These are phyloP conservation scores for Hirtodrosophila alboralis DNA, from an alignment of 2,888 invertebrate species.

Conservation along the genomic window DNA sequence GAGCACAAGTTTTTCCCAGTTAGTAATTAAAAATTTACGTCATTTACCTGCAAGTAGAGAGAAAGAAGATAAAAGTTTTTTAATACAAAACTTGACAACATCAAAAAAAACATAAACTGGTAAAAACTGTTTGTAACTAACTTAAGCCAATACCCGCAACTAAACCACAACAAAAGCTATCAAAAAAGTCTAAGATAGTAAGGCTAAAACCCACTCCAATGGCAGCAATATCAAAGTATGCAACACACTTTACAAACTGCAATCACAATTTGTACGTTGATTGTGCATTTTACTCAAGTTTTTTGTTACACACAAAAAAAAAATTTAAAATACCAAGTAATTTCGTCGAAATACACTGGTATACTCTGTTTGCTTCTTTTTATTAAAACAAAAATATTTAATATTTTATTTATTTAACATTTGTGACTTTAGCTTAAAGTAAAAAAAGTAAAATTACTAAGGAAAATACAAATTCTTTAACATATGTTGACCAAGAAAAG, in stretches of 20 bases:
- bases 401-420: too few relatives aligned
- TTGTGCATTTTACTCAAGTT: slow-evolving; percentile 34
- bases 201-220: slow-evolving; percentile 9
- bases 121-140: slow-evolving; percentile 57
- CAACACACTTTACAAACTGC: slow-evolving; percentile 38
- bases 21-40: slow-evolving; percentile 76
- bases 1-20: slow-evolving; percentile 61
- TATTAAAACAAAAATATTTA: too few relatives aligned
- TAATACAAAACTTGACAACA: slow-evolving; percentile 69
- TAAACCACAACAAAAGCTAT: slow-evolving; percentile 46
- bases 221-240: slow-evolving; percentile 40
- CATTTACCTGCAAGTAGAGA: slow-evolving; percentile 75
- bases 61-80: slow-evolving; percentile 67
- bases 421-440: too few relatives aligned
- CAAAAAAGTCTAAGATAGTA: slow-evolving; percentile 33
- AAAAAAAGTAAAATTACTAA: too few relatives aligned
- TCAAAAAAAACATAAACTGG: slow-evolving; percentile 6
- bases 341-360: too few relatives aligned
- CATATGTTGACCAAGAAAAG: too few relatives aligned
- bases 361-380: too few relatives aligned
- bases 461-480: too few relatives aligned
- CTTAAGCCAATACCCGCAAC: slow-evolving; percentile 49
- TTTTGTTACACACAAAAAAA: too few relatives aligned
- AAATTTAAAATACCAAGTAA: too few relatives aligned
- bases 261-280: slow-evolving; percentile 54